phyloP scores from a whole-genome alignment of 2,113 vertebrate species.

The Oryzias melastigma region DNA sequence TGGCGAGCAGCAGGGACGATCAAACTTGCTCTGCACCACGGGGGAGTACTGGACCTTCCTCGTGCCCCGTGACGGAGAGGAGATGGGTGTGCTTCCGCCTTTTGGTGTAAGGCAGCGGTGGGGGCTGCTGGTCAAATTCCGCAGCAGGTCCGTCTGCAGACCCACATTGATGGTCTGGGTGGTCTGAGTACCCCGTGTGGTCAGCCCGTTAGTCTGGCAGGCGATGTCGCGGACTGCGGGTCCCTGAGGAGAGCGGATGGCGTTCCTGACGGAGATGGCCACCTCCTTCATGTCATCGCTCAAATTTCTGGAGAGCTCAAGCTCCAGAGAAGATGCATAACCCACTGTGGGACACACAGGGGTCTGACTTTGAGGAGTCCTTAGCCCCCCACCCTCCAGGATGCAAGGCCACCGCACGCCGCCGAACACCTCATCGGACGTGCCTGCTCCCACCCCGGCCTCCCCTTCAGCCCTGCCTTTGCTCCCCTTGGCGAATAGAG shows the following conservation, averaged over 20 bases:
- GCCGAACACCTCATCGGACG: conserved; percentile 79
- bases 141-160: conserved; percentile 89
- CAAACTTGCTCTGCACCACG: conserved; percentile 91
- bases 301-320: conserved; percentile 92
- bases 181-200: conserved; percentile 88
- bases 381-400: conserved; percentile 69
- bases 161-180: conserved; percentile 90
- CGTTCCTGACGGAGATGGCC: conserved; percentile 88
- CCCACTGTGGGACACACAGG: conserved; percentile 84
- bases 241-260: conserved; percentile 76
- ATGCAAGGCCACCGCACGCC: conserved; percentile 83
- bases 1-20: conserved; percentile 95
- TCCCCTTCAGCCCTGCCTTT: conserved; percentile 75
- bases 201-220: conserved; percentile 92
- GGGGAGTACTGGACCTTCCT: conserved; percentile 91
- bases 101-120: conserved; percentile 96
- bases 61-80: conserved; percentile 89
- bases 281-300: conserved; percentile 99
- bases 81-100: conserved; percentile 85
- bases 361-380: conserved; percentile 74
- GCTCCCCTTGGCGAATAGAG: conserved; percentile 77
- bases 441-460: conserved; percentile 70
- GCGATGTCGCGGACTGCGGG: conserved; percentile 82
- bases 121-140: conserved; percentile 91
- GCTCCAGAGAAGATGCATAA: conserved; percentile 84